Evolutionary conservation across 2,888 invertebrate genomes (phyloP), one percentile per base, ranked within the genome.

Genomic region (Phymatocera aterrima): DNA sequence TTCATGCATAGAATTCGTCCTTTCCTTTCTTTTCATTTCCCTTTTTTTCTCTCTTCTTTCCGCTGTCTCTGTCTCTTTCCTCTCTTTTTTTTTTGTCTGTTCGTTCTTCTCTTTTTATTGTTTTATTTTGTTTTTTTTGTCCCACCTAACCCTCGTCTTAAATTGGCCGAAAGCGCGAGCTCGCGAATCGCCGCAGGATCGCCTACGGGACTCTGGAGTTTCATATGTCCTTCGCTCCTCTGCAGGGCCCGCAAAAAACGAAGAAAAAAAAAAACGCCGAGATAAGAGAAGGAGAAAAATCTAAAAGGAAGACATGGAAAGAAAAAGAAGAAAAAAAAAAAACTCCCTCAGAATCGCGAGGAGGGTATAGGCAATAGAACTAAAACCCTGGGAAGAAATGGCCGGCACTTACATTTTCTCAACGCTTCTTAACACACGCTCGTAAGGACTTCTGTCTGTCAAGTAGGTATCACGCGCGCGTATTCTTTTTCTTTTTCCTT

Each of bases 1-100:
- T 72, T 72, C 72, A 72, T 72, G 72, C 72, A 72, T 72, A 51
- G 72, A 72, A 72, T 72, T 51, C 34, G 15, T 43, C 46, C 24
- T 15, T 46, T 28, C n/a, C 28, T 46, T 28, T 21, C 6, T 21
- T 10, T 34, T 61, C 34, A 15, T 61, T 15, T 34, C n/a, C 12
- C 12, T 34, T 21, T 21, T 24, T 8, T 60, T 31, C 4, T n/a
- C 31, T 15, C 28, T n/a, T 1, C 24, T 60, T 18, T 37, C 18
- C 61, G 31, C 8, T 61, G 21, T 24, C 15, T 10, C n/a, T n/a
- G n/a, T n/a, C 54, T 21, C 8, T 8, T 60, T 31, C 4, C 12
- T 60, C 31, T 60, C 12, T 1, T 31, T 60, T 18, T 37, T 34
- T 34, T 61, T 18, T 61, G 21, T 24, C 15, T 10, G 21, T 54